Evolutionary conservation across 2,113 vertebrate genomes (phyloP), one percentile per base, ranked within the genome.

Genomic region (Chamaea fasciata): DNA sequence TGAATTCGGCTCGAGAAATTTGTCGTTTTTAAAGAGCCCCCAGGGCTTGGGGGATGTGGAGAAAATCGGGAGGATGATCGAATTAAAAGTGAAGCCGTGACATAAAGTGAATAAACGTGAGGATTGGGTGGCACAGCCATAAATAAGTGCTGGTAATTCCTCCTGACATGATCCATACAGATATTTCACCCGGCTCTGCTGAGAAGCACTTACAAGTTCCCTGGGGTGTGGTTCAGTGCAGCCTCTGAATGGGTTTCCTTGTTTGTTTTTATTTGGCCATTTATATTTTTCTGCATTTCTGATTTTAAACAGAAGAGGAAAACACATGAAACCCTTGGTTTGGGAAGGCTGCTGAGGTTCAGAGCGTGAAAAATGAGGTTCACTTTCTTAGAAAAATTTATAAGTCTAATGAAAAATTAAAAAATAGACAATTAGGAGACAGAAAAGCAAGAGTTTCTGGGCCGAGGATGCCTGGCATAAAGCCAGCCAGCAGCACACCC

Each of bases 271-370:
- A 44, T 80, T 81, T 86, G 10, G 18, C 46, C 42, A 13, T 52
- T 87, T 74, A 3, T 83, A 57, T 62, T 59, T 57, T 92, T 4
- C 14, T 50, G 71, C 20, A 15, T 56, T 92, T 60, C 49, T 23
- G 19, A 21, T 22, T 44, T 83, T 24, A 9, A 11, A 0, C 4
- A 12, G 21, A 14, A 46, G 22, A 50, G 47, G 37, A 55, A 23
- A 50, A 26, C 2, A 12, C 4, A 7, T 3, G 3, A 49, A 83
- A 22, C 2, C 0, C 10, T 47, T 15, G 27, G 7, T 60, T 52
- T 35, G 44, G 24, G 4, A 82, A 68, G 11, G 33, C 10, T 39
- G 35, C 22, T 16, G 76, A 55, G 70, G 15, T 17, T 15, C 12
- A 5, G 4, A 55, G 47, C 13, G 46, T 47, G 46, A 47, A 47